Conservation (phyloP, 2,113 vertebrate genomes). For the Erpornis zantholeuca region DNA sequence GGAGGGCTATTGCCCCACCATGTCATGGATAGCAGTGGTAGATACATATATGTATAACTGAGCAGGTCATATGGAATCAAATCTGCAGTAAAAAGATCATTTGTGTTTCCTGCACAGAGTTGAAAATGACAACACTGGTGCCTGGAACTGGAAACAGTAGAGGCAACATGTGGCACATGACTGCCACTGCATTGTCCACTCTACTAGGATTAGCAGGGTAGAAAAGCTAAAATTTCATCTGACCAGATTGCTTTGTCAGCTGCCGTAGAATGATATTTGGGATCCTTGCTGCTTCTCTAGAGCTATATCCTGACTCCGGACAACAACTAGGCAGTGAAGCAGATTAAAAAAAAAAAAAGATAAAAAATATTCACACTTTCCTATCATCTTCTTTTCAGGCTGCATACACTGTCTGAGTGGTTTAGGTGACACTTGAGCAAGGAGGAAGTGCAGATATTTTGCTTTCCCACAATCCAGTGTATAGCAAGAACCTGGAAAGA, state of each 20-base stretch:
- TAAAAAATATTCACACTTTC: neutral
- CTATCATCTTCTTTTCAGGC: neutral
- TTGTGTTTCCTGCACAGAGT: neutral
- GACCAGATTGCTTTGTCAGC: neutral
- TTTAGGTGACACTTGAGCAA: neutral
- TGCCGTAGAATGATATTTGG: neutral
- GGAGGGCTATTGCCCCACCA: neutral
- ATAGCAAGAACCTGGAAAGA: neutral
- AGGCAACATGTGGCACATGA: neutral
- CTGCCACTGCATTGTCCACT: neutral
- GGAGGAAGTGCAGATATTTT: neutral
- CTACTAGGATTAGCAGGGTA: neutral
- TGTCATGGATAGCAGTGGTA: neutral
- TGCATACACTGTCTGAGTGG: neutral
- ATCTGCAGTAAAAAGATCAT: neutral
- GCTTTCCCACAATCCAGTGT: neutral
- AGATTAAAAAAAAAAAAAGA: neutral
- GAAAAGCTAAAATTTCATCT: neutral
- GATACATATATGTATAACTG: neutral
- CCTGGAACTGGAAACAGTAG: neutral
- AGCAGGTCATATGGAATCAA: neutral
- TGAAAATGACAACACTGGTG: neutral
- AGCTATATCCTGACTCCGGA: neutral
- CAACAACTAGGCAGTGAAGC: neutral
- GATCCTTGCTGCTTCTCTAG: neutral